phyloP scores from a whole-genome alignment of 2,888 invertebrate genomes.

The Anagyrus pseudococci region DNA sequence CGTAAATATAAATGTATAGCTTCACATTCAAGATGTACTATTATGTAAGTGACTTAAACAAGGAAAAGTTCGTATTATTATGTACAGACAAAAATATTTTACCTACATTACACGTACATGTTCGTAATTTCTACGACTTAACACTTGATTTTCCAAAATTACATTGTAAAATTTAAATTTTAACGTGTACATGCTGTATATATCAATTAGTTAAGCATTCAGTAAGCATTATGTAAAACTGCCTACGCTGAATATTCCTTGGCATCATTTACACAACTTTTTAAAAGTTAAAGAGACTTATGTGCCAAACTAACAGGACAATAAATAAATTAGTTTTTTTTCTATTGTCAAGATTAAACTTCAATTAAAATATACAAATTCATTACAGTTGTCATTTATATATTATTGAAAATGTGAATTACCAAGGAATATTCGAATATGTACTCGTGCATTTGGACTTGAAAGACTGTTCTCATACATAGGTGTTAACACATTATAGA shows the following conservation, averaged over 20 bases:
- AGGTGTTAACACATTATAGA: conserved; percentile 43
- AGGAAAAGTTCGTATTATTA: background rate
- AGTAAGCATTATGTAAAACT: conserved; percentile 41
- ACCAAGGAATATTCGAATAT: conserved; percentile 37
- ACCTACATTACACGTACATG: conserved; percentile 12
- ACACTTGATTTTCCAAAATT: conserved; percentile 22
- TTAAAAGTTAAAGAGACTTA: conserved; percentile 23
- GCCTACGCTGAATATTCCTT: conserved; percentile 46
- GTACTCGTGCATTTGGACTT: conserved; percentile 46
- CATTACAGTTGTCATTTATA: too few relatives aligned
- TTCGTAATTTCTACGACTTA: conserved; percentile 27
- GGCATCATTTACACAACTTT: conserved; percentile 20
- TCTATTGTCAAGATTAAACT: background rate
- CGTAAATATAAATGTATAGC: background rate
- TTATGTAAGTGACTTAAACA: background rate
- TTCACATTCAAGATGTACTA: conserved; percentile 11
- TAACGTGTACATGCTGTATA: conserved; percentile 37
- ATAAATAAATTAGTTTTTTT: conserved; percentile 15
- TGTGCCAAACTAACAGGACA: conserved; percentile 38
- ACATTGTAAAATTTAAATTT: conserved; percentile 25
- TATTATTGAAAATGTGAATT: background rate
- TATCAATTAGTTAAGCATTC: conserved; percentile 31
- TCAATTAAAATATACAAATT: background rate
- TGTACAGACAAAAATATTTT: too few relatives aligned
- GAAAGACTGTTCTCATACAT: conserved; percentile 51